Evolutionary conservation across 1,140 invertebrate species (phyloP), one percentile per base, ranked within the genome.

Genomic region (Arion vulgaris): DNA sequence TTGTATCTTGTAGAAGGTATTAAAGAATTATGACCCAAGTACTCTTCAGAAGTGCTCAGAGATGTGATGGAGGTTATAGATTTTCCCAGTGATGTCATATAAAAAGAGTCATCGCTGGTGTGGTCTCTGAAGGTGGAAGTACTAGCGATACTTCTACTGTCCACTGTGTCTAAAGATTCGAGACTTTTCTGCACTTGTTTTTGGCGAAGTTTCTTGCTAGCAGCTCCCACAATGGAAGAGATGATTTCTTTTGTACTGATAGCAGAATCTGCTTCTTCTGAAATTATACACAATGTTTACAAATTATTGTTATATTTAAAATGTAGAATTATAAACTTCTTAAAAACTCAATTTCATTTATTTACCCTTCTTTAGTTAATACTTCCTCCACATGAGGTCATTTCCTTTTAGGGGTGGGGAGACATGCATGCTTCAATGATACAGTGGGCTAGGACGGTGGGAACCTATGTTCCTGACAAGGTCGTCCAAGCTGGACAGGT

Each of bases 151-250:
- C n/a, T 51, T 15, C 32, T 73, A 49, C 26, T 71, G 36, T 36
- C 76, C 28, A 57, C 82, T 39, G 73, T 78, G 82, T 85, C 85
- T 0, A 87, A 76, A 17, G 86, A 87, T 28, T 89, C 88, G 0
- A 75, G 41, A 57, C 85, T 86, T 72, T 87, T 86, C 17, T 66
- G 74, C 68, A 78, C 81, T 72, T 81, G 84, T 76, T 45, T 86
- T 28, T 66, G 62, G 85, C 93, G 90, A 80, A 96, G 95, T 91
- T 96, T 96, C 82, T 95, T 94, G 91, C 96, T 96, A 62, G 96
- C 96, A 87, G 95, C 95, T 87, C 95, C 95, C 92, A 96, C 95
- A 87, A 96, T 96, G 73, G 95, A 95, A 53, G 95, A 95, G 77
- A 96, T 95, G 87, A 96, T 95, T 90, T 96, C 95, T 91, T 95